A percentile compares a stretch with the other conserved stretches of the same genome.
phyloP scores from a whole-genome alignment of 2,113 vertebrate genomes.

The Tragelaphus buxtoni region DNA sequence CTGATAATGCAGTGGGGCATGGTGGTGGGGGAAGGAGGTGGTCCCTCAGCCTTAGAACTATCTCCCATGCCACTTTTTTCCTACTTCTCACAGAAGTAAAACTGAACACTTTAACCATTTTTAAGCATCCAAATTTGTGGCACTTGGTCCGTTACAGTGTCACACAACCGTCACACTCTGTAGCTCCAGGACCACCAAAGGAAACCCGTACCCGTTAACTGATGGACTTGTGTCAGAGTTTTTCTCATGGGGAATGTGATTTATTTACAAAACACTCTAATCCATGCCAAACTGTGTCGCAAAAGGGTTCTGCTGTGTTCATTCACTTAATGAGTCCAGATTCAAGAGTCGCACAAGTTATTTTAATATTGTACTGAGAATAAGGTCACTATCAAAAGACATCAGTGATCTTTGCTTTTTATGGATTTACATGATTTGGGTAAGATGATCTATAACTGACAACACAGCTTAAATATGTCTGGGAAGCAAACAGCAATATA shows the following conservation, averaged over 20 bases:
- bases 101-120: no score
- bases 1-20: rapidly evolving
- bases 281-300: rapidly evolving
- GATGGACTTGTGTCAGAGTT: not conserved
- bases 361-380: not conserved
- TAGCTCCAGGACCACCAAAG: not conserved
- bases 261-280: not conserved
- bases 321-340: not conserved
- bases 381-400: not conserved
- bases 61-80: no score
- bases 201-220: rapidly evolving
- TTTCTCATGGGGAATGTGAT: not conserved
- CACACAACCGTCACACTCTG: rapidly evolving
- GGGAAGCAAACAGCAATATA: conserved; percentile 64
- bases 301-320: rapidly evolving
- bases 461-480: conserved; percentile 73
- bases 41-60: rapidly evolving
- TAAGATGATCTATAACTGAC: conserved; percentile 54
- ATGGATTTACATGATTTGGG: conserved; percentile 35
- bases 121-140: rapidly evolving
- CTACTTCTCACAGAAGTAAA: not conserved
- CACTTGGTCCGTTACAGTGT: rapidly evolving
- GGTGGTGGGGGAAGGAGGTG: rapidly evolving
- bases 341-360: rapidly evolving
- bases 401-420: not conserved